Conservation (phyloP, 2,888 invertebrate species). For the Agrenia bidenticulata region DNA sequence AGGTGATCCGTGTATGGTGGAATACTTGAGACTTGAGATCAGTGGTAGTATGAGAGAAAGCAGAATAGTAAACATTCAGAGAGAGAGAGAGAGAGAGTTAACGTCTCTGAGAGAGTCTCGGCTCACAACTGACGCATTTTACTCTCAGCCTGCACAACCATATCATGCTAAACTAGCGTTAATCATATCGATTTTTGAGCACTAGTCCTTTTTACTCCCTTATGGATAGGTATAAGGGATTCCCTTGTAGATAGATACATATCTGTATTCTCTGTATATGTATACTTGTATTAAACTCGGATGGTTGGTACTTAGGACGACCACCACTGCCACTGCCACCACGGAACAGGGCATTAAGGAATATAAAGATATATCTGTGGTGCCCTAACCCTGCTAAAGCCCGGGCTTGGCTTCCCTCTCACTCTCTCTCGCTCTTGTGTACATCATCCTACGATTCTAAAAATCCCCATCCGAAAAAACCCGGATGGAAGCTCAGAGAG, state of each 20-base stretch:
- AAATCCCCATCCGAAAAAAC: conserved; percentile 13
- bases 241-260: too few relatives aligned
- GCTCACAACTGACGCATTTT: conserved; percentile 48
- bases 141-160: conserved; percentile 41
- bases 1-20: too few relatives aligned
- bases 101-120: conserved; percentile 23
- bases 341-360: neutral
- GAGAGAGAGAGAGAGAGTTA: neutral
- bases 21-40: too few relatives aligned
- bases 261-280: too few relatives aligned
- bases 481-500: conserved; percentile 1
- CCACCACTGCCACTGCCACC: too few relatives aligned
- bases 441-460: neutral
- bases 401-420: neutral
- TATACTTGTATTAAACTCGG: too few relatives aligned
- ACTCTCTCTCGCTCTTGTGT: neutral
- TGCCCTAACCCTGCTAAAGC: conserved; percentile 19
- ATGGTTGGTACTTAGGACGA: too few relatives aligned
- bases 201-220: too few relatives aligned
- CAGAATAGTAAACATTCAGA: too few relatives aligned
- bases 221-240: too few relatives aligned
- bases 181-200: conserved; percentile 49
- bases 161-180: conserved; percentile 52
- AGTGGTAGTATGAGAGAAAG: too few relatives aligned
- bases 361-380: conserved; percentile 17